These are phyloP conservation scores for Prunella strophiata DNA, from an alignment of 2,797 vertebrate genomes.

Conservation along the genomic window DNA sequence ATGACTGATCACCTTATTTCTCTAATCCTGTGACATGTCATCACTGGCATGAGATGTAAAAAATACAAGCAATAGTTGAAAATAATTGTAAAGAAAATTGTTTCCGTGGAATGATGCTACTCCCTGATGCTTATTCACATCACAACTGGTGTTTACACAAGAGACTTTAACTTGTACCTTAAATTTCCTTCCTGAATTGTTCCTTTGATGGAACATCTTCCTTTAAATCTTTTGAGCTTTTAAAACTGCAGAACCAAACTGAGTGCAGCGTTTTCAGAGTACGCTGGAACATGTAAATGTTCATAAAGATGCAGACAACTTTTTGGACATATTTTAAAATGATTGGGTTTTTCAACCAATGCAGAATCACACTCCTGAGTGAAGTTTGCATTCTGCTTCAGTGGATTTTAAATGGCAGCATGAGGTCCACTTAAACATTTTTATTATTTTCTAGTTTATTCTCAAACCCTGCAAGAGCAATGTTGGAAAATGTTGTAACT, in stretches of 20 bases:
- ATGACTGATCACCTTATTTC: slow-evolving; percentile 9
- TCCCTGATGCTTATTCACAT: background rate
- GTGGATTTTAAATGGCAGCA: background rate
- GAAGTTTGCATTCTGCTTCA: background rate
- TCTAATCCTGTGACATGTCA: background rate
- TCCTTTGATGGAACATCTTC: background rate
- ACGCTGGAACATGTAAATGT: background rate
- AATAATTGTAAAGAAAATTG: background rate
- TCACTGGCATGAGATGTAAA: background rate
- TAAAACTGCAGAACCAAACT: background rate
- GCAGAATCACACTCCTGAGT: background rate
- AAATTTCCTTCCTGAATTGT: background rate
- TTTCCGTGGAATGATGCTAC: background rate
- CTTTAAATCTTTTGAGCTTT: background rate
- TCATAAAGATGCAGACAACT: background rate
- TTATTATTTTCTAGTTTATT: slow-evolving; percentile 15
- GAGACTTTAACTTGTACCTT: background rate
- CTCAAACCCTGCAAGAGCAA: background rate
- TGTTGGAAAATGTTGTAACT: background rate
- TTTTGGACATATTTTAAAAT: background rate
- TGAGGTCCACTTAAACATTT: background rate
- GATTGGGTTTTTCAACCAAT: rapidly evolving
- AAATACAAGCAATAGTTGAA: background rate
- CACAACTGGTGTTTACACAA: background rate
- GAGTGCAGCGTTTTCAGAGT: background rate